Evolutionary conservation across 2,113 vertebrate species (phyloP).

Genomic region (Rhadina sibilatrix): DNA sequence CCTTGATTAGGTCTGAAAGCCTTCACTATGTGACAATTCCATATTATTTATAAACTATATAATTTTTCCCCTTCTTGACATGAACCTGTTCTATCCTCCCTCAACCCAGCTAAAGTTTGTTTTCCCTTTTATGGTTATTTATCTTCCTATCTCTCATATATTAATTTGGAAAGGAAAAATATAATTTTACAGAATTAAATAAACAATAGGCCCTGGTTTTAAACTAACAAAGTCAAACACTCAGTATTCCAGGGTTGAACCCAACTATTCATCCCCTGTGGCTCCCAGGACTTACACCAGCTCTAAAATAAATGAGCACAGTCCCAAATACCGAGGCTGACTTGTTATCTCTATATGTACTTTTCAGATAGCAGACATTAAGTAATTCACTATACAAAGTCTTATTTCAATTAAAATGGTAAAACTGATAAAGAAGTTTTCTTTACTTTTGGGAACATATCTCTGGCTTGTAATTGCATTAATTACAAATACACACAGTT

Average conservation of each 20-base stretch:
- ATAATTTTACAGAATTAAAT: background rate
- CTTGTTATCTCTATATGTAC: constrained; percentile 53
- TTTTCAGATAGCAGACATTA: constrained; percentile 60
- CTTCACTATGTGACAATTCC: background rate
- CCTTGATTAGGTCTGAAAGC: background rate
- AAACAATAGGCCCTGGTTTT: background rate
- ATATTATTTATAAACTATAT: background rate
- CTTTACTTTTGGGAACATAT: constrained; percentile 53
- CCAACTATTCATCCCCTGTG: constrained; percentile 32
- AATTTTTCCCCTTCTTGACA: background rate
- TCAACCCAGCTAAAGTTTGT: background rate
- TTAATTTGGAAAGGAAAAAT: background rate
- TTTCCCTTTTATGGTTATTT: background rate
- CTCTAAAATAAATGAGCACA: constrained; percentile 34
- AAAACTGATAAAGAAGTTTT: constrained; percentile 64
- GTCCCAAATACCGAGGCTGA: constrained; percentile 21
- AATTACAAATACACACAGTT: constrained; percentile 62
- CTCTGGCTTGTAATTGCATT: constrained; percentile 67
- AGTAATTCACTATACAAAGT: constrained; percentile 58
- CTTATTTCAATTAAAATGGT: constrained; percentile 66
- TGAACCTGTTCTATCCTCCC: background rate
- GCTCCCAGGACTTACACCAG: background rate
- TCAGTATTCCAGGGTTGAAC: constrained; percentile 5
- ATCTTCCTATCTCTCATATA: background rate
- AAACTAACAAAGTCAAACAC: background rate